A percentile compares a stretch with the other conserved stretches of the same genome.
These are phyloP conservation scores for Drosophila tani DNA, from an alignment of 1,140 invertebrate species.

Conservation along the genomic window DNA sequence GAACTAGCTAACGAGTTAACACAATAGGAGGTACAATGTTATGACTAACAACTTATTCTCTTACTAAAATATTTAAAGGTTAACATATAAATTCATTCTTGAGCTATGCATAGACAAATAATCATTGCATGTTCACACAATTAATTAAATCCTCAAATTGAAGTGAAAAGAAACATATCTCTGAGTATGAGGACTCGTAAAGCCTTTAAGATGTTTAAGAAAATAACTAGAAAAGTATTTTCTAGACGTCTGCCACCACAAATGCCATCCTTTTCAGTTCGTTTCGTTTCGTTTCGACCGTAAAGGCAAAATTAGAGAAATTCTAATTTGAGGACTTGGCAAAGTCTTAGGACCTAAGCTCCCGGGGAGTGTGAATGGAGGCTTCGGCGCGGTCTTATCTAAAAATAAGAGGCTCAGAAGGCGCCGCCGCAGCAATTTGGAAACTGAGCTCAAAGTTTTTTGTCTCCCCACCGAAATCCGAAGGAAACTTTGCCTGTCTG, in stretches of 20 bases:
- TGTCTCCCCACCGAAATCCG: constrained; percentile 16
- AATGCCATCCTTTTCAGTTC: constrained; percentile 5
- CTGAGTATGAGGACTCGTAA: background rate
- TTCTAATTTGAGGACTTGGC: constrained; percentile 51
- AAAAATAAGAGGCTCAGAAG: constrained; percentile 63
- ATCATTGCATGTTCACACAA: background rate
- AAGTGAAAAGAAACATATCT: background rate
- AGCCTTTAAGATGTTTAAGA: constrained; percentile 1
- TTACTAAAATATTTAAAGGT: background rate
- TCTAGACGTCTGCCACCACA: constrained; percentile 14
- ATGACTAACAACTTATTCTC: background rate
- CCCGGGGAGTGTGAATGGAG: constrained; percentile 26
- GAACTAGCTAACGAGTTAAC: no score
- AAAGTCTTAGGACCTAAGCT: constrained; percentile 26
- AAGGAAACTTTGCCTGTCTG: constrained; percentile 61
- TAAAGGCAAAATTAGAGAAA: constrained; percentile 32
- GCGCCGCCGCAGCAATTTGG: constrained; percentile 48
- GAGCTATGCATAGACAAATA: background rate
- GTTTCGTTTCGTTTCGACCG: constrained; percentile 2
- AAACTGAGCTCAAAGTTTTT: constrained; percentile 64
- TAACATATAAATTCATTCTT: background rate
- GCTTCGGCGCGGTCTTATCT: constrained; percentile 54
- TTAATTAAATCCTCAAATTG: background rate
- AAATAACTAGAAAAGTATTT: constrained; percentile 1
- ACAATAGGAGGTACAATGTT: background rate